Percentiles rank a stretch among this genome's conserved stretches.
phyloP scores from a whole-genome alignment of 1,140 invertebrate genomes.

The Ridgeia piscesae region DNA sequence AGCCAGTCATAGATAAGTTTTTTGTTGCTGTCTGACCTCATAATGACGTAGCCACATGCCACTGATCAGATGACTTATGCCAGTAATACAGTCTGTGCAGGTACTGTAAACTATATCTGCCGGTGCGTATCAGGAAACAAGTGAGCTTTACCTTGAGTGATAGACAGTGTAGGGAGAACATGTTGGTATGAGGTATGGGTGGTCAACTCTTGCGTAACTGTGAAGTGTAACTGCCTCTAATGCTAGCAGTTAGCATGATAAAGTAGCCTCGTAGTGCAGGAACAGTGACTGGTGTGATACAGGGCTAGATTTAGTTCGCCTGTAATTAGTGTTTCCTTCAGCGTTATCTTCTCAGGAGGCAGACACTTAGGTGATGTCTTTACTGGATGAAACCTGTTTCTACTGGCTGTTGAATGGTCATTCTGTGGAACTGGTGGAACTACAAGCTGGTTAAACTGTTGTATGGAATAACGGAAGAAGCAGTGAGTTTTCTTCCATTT shows the following conservation, averaged over 20 bases:
- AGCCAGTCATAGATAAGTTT: neutral
- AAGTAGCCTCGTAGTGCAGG: neutral
- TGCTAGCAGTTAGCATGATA: neutral
- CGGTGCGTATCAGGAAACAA: neutral
- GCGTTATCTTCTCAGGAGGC: too few relatives aligned
- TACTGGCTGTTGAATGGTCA: too few relatives aligned
- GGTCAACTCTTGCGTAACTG: neutral
- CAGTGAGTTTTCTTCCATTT: too few relatives aligned
- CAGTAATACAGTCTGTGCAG: neutral
- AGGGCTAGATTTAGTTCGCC: neutral
- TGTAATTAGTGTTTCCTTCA: neutral
- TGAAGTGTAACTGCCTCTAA: neutral
- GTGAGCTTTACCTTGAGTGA: neutral
- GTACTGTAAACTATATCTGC: neutral
- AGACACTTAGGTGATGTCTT: too few relatives aligned
- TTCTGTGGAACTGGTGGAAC: too few relatives aligned
- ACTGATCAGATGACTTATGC: neutral
- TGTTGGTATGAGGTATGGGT: neutral
- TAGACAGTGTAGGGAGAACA: neutral
- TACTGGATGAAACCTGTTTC: too few relatives aligned
- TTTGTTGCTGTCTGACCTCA: neutral
- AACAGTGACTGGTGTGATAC: neutral
- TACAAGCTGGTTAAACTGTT: too few relatives aligned
- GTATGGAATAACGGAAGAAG: too few relatives aligned
- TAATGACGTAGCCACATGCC: neutral